Base-by-base conservation (phyloP, 92 coral and sea anemone genomes). In the Epizoanthus fatuus region DNA sequence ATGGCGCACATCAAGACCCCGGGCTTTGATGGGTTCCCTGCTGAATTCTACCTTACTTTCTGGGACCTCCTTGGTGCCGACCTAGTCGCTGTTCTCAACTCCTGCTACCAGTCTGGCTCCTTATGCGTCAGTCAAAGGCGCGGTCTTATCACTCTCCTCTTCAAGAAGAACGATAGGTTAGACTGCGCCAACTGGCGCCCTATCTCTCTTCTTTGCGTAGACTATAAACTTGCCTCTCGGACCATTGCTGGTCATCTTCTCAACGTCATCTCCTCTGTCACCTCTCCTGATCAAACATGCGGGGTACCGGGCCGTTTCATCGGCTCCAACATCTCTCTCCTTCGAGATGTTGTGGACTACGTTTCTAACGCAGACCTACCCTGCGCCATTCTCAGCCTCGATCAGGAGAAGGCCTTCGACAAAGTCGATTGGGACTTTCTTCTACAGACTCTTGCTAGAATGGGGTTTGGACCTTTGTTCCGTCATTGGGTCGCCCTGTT, bases 331-430 rank as follows among this genome's bases (percentile, higher is more conserved):
- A n/a, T 58, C 57, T 19, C 63, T 59, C 77, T 86, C 22, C 65
- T 79, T 16, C 63, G 64, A n/a, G 90, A 86, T 55, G 86, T 69
- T 68, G 54, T 86, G 16, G 42, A 52, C 20, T 79, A 77, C 64
- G 90, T 76, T 38, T 40, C 49, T 5, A 29, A 47, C 44, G 6
- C 45, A 20, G 49, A 65, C 54, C 3, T 62, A 32, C 84, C 87
- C 35, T 32, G 59, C 6, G 90, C 92, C 16, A 29, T 89, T 1
- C 39, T 89, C 39, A 76, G 89, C 0, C 40, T 84, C 0, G 92
- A 74, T 76, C 91, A 87, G 16, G 91, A 87, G 82, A 87, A 87
- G 35, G 87, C 91, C 74, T 89, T 89, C 56, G 91, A 89, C 58
- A 51, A 60, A 5, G 93, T 85, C 83, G 54, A 49, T 4, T 72